Conservation (phyloP, 2,888 invertebrate species). For the Seira ritae region DNA sequence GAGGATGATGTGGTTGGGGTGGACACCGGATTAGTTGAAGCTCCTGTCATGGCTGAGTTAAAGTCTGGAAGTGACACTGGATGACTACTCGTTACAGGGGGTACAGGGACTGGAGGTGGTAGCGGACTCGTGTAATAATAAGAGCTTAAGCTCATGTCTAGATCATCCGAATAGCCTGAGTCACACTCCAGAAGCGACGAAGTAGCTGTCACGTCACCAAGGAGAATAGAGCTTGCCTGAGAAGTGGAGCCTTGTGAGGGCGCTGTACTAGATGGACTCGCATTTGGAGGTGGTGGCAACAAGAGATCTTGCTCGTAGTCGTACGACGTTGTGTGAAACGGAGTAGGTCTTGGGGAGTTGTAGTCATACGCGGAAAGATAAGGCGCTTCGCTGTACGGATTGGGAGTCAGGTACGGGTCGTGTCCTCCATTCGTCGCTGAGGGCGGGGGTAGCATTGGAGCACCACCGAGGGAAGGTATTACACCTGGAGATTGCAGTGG, state of each 20-base stretch:
- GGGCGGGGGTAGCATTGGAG: constrained; percentile 15
- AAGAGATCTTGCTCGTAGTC: constrained; percentile 71
- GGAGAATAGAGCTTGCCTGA: constrained; percentile 14
- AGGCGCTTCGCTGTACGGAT: constrained; percentile 65
- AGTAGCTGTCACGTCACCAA: constrained; percentile 39
- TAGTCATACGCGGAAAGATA: constrained; percentile 68
- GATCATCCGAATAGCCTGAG: constrained; percentile 71
- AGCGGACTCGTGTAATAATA: constrained; percentile 67
- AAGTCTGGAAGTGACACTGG: constrained; percentile 22
- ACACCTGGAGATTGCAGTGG: neutral
- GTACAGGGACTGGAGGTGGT: constrained; percentile 19
- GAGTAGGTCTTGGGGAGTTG: constrained; percentile 70
- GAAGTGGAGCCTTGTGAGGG: constrained; percentile 23
- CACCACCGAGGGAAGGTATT: constrained; percentile 28
- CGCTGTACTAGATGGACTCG: constrained; percentile 37
- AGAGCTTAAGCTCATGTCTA: constrained; percentile 68
- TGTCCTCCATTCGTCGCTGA: constrained; percentile 51
- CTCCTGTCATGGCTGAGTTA: constrained; percentile 41
- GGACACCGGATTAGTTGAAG: constrained; percentile 7
- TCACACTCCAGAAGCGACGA: constrained; percentile 69
- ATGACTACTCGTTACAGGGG: constrained; percentile 35
- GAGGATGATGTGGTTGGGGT: constrained; percentile 29
- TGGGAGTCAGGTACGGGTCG: constrained; percentile 73
- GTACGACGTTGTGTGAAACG: constrained; percentile 72
- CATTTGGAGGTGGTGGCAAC: constrained; percentile 38